These are phyloP conservation scores for Sinhomidia bicolor DNA, from an alignment of 2,888 invertebrate genomes.

Conservation along the genomic window DNA sequence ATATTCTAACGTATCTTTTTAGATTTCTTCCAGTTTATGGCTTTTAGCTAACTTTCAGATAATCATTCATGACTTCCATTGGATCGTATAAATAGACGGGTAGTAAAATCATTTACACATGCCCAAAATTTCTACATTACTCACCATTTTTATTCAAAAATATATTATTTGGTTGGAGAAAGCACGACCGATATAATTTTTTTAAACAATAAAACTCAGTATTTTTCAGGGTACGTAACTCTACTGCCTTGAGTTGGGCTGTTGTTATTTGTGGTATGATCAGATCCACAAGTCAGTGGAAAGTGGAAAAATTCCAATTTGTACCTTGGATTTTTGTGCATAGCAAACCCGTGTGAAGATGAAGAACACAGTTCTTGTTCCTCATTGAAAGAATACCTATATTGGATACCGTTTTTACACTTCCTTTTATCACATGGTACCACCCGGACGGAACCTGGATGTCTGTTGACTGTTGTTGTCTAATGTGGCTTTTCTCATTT, in stretches of 20 bases:
- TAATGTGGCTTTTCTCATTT: conserved; percentile 61
- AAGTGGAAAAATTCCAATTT: conserved; percentile 62
- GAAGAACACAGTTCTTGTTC: neutral
- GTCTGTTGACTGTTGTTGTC: conserved; percentile 61
- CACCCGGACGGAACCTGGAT: conserved; percentile 56
- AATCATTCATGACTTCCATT: conserved; percentile 2
- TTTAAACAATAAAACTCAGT: neutral
- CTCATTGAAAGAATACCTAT: neutral
- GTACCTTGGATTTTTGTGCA: conserved; percentile 57
- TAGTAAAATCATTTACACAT: neutral
- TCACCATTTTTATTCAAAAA: neutral
- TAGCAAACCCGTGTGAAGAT: conserved; percentile 26
- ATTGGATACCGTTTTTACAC: conserved; percentile 13
- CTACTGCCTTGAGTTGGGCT: neutral
- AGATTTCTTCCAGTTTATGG: neutral
- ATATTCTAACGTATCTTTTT: neutral
- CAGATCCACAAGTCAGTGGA: conserved; percentile 66
- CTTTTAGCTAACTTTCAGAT: neutral
- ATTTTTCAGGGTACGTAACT: too few species aligned
- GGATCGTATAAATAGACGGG: neutral
- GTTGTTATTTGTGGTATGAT: neutral
- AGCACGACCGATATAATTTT: neutral
- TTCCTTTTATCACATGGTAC: conserved; percentile 63
- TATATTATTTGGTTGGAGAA: neutral
- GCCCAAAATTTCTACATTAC: neutral